A percentile compares a stretch with the other conserved stretches of the same genome.
Evolutionary conservation across 2,113 vertebrate species (phyloP).

Genomic region (Caloenas nicobarica): DNA sequence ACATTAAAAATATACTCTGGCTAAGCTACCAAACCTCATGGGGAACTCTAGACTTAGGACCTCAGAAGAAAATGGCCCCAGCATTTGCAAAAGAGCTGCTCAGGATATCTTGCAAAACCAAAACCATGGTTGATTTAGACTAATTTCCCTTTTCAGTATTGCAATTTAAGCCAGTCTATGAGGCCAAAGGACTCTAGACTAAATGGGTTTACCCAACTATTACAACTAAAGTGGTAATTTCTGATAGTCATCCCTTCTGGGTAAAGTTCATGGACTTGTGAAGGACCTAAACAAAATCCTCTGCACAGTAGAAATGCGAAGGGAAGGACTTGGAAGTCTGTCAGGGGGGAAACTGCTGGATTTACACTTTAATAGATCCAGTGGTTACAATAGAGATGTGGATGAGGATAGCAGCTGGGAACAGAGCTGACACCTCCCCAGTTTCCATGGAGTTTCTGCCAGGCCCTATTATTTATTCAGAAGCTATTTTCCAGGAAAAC

Average conservation of each 20-base stretch:
- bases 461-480: slow-evolving; percentile 32
- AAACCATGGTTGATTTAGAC: not conserved
- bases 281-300: not conserved
- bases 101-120: not conserved
- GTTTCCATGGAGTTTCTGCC: slow-evolving; percentile 46
- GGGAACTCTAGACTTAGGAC: not conserved
- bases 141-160: not conserved
- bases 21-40: not conserved
- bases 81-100: not conserved
- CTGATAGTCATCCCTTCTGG: not conserved
- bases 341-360: not conserved
- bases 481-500: slow-evolving; percentile 45
- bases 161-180: not conserved
- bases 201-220: not conserved
- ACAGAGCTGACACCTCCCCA: not conserved
- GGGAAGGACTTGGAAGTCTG: not conserved
- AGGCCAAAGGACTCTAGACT: not conserved
- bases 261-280: not conserved
- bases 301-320: not conserved
- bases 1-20: not conserved
- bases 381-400: not conserved
- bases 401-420: slow-evolving; percentile 42
- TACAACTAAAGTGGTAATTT: not conserved
- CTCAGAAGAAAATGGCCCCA: not conserved
- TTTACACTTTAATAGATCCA: slow-evolving; percentile 12